Evolutionary conservation across 1,140 invertebrate species (phyloP), one percentile per base, ranked within the genome.

Genomic region (Drosophila ficusphila): DNA sequence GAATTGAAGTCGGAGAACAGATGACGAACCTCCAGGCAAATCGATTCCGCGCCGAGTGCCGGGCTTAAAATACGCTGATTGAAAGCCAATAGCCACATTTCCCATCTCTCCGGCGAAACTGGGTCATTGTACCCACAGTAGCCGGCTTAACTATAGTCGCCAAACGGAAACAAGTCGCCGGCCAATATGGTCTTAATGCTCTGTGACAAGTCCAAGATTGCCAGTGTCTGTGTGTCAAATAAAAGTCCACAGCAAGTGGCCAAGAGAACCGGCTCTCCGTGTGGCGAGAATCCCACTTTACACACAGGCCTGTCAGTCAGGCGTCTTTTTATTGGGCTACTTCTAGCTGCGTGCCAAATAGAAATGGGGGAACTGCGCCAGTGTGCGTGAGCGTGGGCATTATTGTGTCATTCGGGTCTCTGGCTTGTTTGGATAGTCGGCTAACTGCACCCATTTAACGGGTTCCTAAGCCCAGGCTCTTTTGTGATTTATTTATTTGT

Each of bases 151-250:
- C 36, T 62, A 34, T 60, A 42, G 39, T 31, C 51, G 60, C 70
- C 57, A 88, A 75, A 88, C 76, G 70, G 70, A 68, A 88, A 88
- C 82, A 65, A 78, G 82, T 82, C 89, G 74, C 58, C 52, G 58
- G 58, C 83, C 82, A 78, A 78, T 89, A 82, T 88, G 74, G 82
- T 79, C 79, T 76, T 78, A 61, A 86, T 81, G 81, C 69, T 70
- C 64, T 88, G 77, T 88, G 82, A 88, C 82, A 88, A 88, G 83
- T 88, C 82, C 83, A 82, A 75, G 79, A 60, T 8, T 79, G 58
- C 33, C 62, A 42, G 31, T 42, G 25, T 72, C 29, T 67, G 51
- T 44, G 41, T 8, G 19, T 44, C 41, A 44, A 44, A 44, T 44
- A 44, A 25, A 18, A 44, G 21, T 47, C 60, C 29, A 62, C 57